Base-by-base conservation (phyloP, 2,113 vertebrate species). In the Gymnobelideus leadbeateri region DNA sequence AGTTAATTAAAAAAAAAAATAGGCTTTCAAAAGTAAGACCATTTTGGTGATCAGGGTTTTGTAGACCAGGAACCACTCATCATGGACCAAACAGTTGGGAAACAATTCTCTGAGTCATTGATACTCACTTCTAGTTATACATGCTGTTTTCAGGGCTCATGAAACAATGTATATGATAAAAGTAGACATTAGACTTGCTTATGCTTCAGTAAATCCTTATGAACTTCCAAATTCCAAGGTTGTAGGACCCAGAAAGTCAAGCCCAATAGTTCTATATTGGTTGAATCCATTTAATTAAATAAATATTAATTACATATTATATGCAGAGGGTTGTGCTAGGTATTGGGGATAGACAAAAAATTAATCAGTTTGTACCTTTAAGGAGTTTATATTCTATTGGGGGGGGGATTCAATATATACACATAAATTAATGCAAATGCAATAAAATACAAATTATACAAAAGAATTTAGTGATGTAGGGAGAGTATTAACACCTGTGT, bases 161-260 rank as follows among this genome's bases (percentile, higher is more conserved):
- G 61, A 55, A 24, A 2, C 51, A 16, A 6, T 43, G 3, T 0
- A n/a, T 28, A 84, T 84, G 68, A 84, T 43, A 43, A 84, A 84
- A 84, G 47, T 89, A 0, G 26, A 0, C 68, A 84, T 46, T 8
- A 28, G 26, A 0, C 0, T 14, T 8, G 89, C 14, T 54, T 92
- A 7, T 2, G 37, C 12, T 8, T 43, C 6, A 3, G 77, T 3
- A 1, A 37, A 8, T 26, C 26, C 91, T 57, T 0, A 3, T 1
- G 14, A 8, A 0, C 26, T 0, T 46, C 24, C 37, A 10, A 5
- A 0, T 52, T 26, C 31, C 89, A 0, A 46, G 0, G 21, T 28
- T 5, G 8, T 0, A 3, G 57, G 46, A 24, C 21, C 31, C 0
- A 8, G 5, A 43, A 51, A 47, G 8, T 49, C 0, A 0, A 37